Evolutionary conservation across 1,140 invertebrate species (phyloP), one percentile per base, ranked within the genome.

Genomic region (Sycophaga agraensis): DNA sequence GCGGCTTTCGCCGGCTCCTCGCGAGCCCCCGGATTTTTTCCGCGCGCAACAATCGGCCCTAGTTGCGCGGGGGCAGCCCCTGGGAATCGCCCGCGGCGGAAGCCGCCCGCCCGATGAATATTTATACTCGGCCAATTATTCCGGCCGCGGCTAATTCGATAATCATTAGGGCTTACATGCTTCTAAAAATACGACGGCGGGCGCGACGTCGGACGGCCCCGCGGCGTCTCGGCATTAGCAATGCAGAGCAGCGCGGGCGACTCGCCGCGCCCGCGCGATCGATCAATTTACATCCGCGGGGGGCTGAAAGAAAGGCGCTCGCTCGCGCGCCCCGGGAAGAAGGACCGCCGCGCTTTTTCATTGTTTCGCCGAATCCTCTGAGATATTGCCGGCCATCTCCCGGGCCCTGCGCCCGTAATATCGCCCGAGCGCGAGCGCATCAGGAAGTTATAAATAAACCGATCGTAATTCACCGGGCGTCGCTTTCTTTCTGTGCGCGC

Each of bases 401-500:
- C 11, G 46, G 11, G 34, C 12, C 11, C 24, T 11, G 12, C 12
- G 6, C 14, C 12, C 2, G 34, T 54, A 61, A 62, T 55, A 55
- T 55, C 43, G n/a, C n/a, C n/a, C n/a, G 35, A 55, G 31, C 49
- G 34, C 51, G n/a, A n/a, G 42, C 51, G 53, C 53, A 63, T 56
- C 53, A 57, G 53, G 46, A 63, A 56, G 53, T 50, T 63, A 56
- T 63, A 56, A 56, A 57, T 63, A 63, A 63, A 56, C 26, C 26
- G 51, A 57, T 56, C 35, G 53, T 56, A 49, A 63, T 56, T 56
- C 60, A 50, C 60, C 28, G 16, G 45, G 35, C 16, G 34, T n/a
- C 48, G 4, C 40, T 19, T 17, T 43, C 40, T 3, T 31, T 31
- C 28, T n/a, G 28, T 6, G 5, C 28, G 28, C 28, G 28, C n/a